These are phyloP conservation scores for Fringilla coelebs DNA, from an alignment of 2,797 vertebrate genomes.

Conservation along the genomic window DNA sequence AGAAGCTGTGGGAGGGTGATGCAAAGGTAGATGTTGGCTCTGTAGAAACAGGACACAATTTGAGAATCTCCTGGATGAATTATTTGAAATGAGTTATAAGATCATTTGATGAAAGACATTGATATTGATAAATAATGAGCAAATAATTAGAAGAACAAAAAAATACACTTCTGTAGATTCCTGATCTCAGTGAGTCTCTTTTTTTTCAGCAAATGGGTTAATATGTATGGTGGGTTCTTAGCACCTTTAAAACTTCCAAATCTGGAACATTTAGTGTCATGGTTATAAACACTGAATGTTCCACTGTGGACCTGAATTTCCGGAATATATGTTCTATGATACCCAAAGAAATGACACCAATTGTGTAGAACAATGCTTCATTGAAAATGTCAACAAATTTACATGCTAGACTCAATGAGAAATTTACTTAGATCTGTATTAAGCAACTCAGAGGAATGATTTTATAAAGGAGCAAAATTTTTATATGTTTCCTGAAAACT, in stretches of 20 bases:
- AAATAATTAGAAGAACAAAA: neutral
- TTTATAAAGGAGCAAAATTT: neutral
- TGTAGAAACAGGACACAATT: neutral
- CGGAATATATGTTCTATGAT: neutral
- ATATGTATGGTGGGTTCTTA: neutral
- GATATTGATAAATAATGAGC: neutral
- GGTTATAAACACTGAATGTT: neutral
- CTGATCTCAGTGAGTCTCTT: neutral
- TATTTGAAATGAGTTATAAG: neutral
- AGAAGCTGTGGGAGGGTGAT: neutral
- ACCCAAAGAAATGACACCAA: neutral
- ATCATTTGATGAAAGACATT: neutral
- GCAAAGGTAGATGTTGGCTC: neutral
- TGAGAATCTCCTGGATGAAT: neutral
- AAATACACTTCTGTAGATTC: neutral
- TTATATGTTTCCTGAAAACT: neutral
- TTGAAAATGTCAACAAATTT: neutral
- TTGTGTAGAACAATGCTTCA: neutral
- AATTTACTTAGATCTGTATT: neutral
- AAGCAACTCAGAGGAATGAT: neutral
- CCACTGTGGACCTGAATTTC: neutral
- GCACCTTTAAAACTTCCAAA: neutral
- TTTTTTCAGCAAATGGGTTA: neutral
- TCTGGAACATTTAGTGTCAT: neutral
- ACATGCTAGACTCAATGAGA: neutral